A percentile compares a stretch with the other conserved stretches of the same genome.
Evolutionary conservation across 2,797 vertebrate genomes (phyloP).

Genomic region (Rhadinocentrus ornatus): DNA sequence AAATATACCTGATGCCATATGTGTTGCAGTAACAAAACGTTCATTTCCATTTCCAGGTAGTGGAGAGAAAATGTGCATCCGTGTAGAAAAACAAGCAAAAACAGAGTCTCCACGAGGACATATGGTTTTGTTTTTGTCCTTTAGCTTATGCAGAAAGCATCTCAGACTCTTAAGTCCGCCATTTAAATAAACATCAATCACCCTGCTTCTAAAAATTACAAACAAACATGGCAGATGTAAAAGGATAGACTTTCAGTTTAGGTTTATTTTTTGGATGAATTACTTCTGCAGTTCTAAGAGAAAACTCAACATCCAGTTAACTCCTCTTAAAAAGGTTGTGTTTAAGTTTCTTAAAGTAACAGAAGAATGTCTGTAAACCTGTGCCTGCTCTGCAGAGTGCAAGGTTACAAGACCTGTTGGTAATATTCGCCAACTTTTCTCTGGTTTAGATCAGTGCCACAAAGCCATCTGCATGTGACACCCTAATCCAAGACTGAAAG

Average conservation of each 20-base stretch:
- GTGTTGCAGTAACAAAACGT: constrained; percentile 20
- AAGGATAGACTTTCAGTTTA: background rate
- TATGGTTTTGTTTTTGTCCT: constrained; percentile 28
- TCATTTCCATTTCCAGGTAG: constrained; percentile 14
- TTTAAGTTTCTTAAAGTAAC: background rate
- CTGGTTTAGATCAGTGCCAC: no score
- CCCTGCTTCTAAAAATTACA: background rate
- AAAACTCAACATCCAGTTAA: background rate
- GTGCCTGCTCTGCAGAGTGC: background rate
- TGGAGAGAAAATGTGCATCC: background rate
- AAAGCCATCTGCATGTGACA: background rate
- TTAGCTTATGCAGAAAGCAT: constrained; percentile 14
- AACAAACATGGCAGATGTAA: background rate
- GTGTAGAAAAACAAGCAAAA: background rate
- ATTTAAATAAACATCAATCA: constrained; percentile 26
- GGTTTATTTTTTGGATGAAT: background rate
- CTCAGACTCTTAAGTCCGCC: background rate
- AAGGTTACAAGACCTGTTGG: no score
- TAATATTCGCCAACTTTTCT: background rate
- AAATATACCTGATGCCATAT: constrained; percentile 16
- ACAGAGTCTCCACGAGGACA: constrained; percentile 15
- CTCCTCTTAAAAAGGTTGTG: background rate
- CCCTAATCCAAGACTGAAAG: constrained; percentile 37
- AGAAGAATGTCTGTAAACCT: background rate
- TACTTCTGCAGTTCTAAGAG: background rate